phyloP scores from a whole-genome alignment of 2,888 invertebrate genomes.

The Stramonita haemastoma region DNA sequence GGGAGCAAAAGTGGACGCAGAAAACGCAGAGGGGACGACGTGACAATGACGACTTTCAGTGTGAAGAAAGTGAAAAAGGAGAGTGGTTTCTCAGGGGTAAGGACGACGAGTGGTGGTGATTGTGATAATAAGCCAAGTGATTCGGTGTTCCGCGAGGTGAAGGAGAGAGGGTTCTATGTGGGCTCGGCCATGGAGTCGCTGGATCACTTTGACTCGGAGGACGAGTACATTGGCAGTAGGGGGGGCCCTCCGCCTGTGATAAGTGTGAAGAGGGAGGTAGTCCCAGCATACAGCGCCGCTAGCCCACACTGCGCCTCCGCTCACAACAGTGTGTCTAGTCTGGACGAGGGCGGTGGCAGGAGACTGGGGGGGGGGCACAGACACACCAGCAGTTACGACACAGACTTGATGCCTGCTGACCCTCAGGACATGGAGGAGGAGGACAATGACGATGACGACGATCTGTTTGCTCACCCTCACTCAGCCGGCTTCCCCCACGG shows the following conservation, averaged over 20 bases:
- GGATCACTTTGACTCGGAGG: constrained; percentile 28
- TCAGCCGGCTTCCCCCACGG: neutral
- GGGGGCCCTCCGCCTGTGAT: neutral
- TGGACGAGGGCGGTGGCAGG: too few relatives aligned
- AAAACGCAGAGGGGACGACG: neutral
- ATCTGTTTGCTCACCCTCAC: neutral
- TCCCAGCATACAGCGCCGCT: neutral
- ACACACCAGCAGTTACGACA: neutral
- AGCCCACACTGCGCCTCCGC: neutral
- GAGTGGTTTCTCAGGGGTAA: neutral
- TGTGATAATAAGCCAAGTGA: neutral
- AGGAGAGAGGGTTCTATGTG: constrained; percentile 24
- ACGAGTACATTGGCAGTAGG: neutral
- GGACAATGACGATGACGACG: too few relatives aligned
- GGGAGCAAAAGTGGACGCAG: neutral
- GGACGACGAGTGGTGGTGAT: too few relatives aligned
- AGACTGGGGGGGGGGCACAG: neutral
- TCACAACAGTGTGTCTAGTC: neutral
- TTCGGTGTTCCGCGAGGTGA: neutral
- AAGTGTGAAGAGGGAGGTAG: neutral
- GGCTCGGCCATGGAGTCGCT: constrained; percentile 22
- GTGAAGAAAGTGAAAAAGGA: neutral
- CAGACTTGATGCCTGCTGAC: constrained; percentile 11
- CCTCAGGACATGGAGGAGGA: neutral
- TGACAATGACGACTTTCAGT: neutral